Evolutionary conservation across 2,797 vertebrate species (phyloP).

Genomic region (Anniella stebbinsi): DNA sequence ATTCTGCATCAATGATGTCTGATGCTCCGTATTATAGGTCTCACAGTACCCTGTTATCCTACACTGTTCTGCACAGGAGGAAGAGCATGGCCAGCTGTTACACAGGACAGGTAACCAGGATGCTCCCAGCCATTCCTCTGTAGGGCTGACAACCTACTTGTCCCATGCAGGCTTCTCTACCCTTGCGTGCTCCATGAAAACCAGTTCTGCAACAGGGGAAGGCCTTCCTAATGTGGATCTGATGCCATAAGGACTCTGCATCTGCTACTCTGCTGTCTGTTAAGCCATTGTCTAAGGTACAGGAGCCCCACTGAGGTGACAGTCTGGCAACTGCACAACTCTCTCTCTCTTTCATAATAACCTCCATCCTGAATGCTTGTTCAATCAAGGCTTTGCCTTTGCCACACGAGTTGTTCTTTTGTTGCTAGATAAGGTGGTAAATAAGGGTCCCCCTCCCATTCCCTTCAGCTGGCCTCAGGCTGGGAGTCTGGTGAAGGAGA

Average conservation of each 20-base stretch:
- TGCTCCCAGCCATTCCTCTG: neutral
- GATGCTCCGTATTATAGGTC: neutral
- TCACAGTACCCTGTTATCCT: neutral
- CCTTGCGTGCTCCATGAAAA: neutral
- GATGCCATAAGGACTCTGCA: neutral
- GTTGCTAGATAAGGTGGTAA: neutral
- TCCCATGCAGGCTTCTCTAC: neutral
- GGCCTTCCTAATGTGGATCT: neutral
- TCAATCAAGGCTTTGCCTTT: neutral
- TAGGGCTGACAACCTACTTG: neutral
- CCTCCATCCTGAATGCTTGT: neutral
- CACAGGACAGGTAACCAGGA: neutral
- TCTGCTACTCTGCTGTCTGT: neutral
- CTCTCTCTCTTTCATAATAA: neutral
- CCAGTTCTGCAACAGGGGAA: neutral
- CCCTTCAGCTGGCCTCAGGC: neutral
- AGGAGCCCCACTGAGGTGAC: neutral
- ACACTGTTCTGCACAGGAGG: neutral
- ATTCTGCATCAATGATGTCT: neutral
- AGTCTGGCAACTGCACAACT: neutral
- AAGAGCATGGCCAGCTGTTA: neutral
- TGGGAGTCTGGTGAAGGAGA: too few relatives aligned
- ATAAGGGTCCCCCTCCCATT: neutral
- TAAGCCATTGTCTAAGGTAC: neutral
- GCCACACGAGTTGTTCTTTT: neutral